These are phyloP conservation scores for Epicauta chinensis DNA, from an alignment of 1,140 invertebrate species.

Conservation along the genomic window DNA sequence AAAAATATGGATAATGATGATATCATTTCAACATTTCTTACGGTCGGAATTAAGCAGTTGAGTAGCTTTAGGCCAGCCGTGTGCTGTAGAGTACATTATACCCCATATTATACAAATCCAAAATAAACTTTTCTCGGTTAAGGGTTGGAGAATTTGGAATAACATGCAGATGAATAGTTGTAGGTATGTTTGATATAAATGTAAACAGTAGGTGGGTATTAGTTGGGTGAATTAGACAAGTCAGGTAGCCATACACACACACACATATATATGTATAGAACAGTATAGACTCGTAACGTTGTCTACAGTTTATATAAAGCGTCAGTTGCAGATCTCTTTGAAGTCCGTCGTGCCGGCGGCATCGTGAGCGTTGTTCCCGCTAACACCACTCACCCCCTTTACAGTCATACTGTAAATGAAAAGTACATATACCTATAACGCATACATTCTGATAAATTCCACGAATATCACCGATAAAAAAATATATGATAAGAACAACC, in stretches of 20 bases:
- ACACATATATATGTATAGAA: not conserved
- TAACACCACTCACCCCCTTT: slow-evolving; percentile 3
- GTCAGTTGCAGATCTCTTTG: slow-evolving; percentile 33
- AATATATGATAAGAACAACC: too few species aligned
- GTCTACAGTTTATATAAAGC: slow-evolving; percentile 27
- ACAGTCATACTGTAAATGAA: slow-evolving; percentile 2
- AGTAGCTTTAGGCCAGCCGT: too few species aligned
- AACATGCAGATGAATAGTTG: not conserved
- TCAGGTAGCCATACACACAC: slow-evolving; percentile 19
- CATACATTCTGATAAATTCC: not conserved
- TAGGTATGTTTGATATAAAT: not conserved
- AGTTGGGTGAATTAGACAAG: slow-evolving; percentile 15
- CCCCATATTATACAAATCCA: too few species aligned
- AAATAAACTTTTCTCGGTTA: too few species aligned
- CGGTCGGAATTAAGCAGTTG: too few species aligned
- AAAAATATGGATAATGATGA: not conserved
- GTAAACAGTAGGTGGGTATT: not conserved
- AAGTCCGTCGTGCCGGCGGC: slow-evolving; percentile 26
- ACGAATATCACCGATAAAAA: too few species aligned
- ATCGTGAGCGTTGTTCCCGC: slow-evolving; percentile 16
- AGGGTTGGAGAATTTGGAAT: not conserved
- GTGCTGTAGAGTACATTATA: too few species aligned
- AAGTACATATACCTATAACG: slow-evolving; percentile 5
- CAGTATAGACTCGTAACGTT: slow-evolving; percentile 11
- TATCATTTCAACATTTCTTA: too few species aligned